Conservation (phyloP, 2,888 invertebrate species). For the Chironomus riparius region DNA sequence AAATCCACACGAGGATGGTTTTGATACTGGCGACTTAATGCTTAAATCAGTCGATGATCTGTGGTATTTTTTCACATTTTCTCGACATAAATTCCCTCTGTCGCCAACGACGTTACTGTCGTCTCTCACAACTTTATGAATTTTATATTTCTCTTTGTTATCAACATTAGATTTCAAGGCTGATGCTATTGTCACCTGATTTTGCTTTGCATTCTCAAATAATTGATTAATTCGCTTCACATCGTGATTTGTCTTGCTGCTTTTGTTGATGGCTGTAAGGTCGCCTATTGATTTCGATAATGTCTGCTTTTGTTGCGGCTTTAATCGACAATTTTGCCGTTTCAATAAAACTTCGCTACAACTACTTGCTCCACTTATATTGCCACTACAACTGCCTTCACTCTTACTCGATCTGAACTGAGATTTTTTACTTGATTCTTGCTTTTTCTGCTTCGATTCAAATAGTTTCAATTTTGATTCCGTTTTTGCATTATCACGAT, state of each 20-base stretch:
- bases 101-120: neutral
- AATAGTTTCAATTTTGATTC: slow-evolving; percentile 18
- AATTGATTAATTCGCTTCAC: slow-evolving; percentile 22
- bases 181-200: neutral
- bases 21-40: neutral
- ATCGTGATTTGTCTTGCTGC: slow-evolving; percentile 2
- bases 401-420: neutral
- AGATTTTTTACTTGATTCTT: neutral
- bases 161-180: neutral
- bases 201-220: slow-evolving; percentile 6
- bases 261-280: neutral
- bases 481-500: slow-evolving; percentile 26
- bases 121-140: slow-evolving; percentile 3
- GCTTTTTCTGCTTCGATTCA: neutral
- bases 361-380: slow-evolving; percentile 4
- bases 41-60: slow-evolving; percentile 1
- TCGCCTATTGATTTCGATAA: slow-evolving; percentile 23
- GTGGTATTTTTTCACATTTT: slow-evolving; percentile 10
- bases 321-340: slow-evolving; percentile 18
- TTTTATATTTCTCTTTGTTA: slow-evolving; percentile 18
- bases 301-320: neutral
- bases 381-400: slow-evolving; percentile 12
- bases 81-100: neutral
- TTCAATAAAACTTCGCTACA: slow-evolving; percentile 22
- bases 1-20: slow-evolving; percentile 33